Conservation (phyloP, 1,140 invertebrate species). For the Ladona fulva region DNA sequence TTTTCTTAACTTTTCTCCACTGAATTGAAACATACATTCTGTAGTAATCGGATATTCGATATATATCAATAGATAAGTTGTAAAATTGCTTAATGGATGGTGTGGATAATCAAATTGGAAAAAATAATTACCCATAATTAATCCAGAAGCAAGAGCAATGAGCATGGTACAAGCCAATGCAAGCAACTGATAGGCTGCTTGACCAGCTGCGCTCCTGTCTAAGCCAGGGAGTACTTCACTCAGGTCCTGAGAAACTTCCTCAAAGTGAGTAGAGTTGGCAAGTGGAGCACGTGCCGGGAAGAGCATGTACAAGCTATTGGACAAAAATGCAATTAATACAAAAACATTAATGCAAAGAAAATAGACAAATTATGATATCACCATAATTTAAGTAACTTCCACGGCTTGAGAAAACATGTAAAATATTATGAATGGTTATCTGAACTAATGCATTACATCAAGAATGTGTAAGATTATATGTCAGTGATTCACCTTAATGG, state of each 20-base stretch:
- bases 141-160: conserved; percentile 63
- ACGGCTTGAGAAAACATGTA: too few relatives aligned
- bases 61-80: too few relatives aligned
- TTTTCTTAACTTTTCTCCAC: too few relatives aligned
- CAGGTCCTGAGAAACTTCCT: conserved; percentile 26
- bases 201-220: conserved; percentile 52
- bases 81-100: too few relatives aligned
- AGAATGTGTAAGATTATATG: too few relatives aligned
- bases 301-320: conserved; percentile 38
- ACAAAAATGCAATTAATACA: conserved; percentile 13
- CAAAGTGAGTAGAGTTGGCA: conserved; percentile 30
- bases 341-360: background rate
- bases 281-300: conserved; percentile 42
- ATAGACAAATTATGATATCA: background rate
- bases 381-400: too few relatives aligned
- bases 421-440: too few relatives aligned
- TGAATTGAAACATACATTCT: too few relatives aligned
- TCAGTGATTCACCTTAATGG: too few relatives aligned
- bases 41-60: too few relatives aligned
- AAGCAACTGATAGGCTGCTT: conserved; percentile 70
- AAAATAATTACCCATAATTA: conserved; percentile 60
- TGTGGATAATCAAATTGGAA: conserved; percentile 13
- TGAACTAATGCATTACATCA: too few relatives aligned
- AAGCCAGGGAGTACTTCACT: conserved; percentile 37
- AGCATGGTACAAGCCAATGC: conserved; percentile 59